These are phyloP conservation scores for Jordanella pulchra DNA, from an alignment of 2,797 vertebrate genomes.

Conservation along the genomic window DNA sequence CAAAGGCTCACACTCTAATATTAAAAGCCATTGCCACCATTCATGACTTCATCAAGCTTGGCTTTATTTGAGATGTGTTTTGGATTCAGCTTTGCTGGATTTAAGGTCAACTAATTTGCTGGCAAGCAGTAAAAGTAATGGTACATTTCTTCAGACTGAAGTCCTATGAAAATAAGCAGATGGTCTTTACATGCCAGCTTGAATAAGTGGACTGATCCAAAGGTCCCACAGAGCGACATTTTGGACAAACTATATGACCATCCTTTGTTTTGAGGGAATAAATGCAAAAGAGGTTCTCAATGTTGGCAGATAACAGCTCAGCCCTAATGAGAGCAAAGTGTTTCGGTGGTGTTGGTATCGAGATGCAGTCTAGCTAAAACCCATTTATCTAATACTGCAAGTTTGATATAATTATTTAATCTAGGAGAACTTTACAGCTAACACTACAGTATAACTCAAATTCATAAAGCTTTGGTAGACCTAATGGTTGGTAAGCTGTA, in stretches of 20 bases:
- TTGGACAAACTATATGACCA: constrained; percentile 78
- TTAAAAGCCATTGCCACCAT: constrained; percentile 54
- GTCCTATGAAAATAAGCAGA: constrained; percentile 74
- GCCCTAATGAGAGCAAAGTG: constrained; percentile 70
- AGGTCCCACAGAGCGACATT: constrained; percentile 74
- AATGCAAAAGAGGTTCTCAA: constrained; percentile 72
- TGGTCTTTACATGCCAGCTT: constrained; percentile 74
- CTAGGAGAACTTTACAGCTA: neutral
- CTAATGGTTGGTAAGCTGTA: neutral
- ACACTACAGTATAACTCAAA: neutral
- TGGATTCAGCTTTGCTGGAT: constrained; percentile 51
- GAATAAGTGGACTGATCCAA: constrained; percentile 73
- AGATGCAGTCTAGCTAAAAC: constrained; percentile 66
- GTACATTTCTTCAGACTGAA: constrained; percentile 67
- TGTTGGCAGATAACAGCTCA: constrained; percentile 59
- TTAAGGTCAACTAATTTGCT: constrained; percentile 72
- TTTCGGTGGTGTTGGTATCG: constrained; percentile 69
- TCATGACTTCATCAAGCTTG: constrained; percentile 40
- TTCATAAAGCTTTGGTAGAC: neutral
- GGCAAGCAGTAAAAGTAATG: constrained; percentile 62
- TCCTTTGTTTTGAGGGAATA: constrained; percentile 70
- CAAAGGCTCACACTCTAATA: constrained; percentile 38
- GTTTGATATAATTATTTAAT: neutral
- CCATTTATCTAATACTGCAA: neutral
- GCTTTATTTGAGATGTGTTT: constrained; percentile 53